Percentiles rank a stretch among this genome's conserved stretches.
Evolutionary conservation across 2,113 vertebrate genomes (phyloP).

Genomic region (Oryzias curvinotus): DNA sequence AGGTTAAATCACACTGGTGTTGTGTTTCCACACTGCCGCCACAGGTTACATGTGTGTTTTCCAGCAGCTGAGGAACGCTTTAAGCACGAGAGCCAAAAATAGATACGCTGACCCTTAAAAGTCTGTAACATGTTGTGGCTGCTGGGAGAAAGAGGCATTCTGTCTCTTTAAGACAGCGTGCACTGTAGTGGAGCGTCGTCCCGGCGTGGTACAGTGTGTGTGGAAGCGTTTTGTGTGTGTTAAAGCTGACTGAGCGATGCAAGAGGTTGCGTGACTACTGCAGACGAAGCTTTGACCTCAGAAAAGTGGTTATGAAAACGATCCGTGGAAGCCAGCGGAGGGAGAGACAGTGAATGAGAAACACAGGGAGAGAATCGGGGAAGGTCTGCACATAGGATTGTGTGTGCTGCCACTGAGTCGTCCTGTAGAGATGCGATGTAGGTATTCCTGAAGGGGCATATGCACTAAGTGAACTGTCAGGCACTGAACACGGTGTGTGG

Average conservation of each 20-base stretch:
- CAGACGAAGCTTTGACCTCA: slow-evolving; percentile 86
- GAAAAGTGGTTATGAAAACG: slow-evolving; percentile 90
- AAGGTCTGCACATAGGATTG: slow-evolving; percentile 20
- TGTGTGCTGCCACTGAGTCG: too few relatives aligned
- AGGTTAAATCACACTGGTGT: slow-evolving; percentile 10
- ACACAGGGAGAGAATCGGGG: slow-evolving; percentile 69
- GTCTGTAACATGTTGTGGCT: slow-evolving; percentile 58
- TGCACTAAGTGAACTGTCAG: neutral
- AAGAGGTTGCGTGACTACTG: slow-evolving; percentile 89
- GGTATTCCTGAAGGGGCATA: slow-evolving; percentile 9
- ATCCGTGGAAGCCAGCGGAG: slow-evolving; percentile 81
- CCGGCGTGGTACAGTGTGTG: slow-evolving; percentile 35
- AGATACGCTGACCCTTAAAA: slow-evolving; percentile 64
- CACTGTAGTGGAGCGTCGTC: slow-evolving; percentile 56
- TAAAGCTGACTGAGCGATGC: slow-evolving; percentile 74
- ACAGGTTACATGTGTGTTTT: slow-evolving; percentile 58
- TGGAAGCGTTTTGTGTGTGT: slow-evolving; percentile 27
- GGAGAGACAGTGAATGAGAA: slow-evolving; percentile 69
- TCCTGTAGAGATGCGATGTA: too few relatives aligned
- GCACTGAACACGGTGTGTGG: neutral
- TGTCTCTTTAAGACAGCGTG: slow-evolving; percentile 76
- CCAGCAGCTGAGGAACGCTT: slow-evolving; percentile 31
- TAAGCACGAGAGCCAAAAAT: slow-evolving; percentile 64
- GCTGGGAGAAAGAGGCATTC: slow-evolving; percentile 40
- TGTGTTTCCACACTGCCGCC: slow-evolving; percentile 36